A percentile compares a stretch with the other conserved stretches of the same genome.
Conservation (phyloP, 2,888 invertebrate genomes). For the Idaea straminata region DNA sequence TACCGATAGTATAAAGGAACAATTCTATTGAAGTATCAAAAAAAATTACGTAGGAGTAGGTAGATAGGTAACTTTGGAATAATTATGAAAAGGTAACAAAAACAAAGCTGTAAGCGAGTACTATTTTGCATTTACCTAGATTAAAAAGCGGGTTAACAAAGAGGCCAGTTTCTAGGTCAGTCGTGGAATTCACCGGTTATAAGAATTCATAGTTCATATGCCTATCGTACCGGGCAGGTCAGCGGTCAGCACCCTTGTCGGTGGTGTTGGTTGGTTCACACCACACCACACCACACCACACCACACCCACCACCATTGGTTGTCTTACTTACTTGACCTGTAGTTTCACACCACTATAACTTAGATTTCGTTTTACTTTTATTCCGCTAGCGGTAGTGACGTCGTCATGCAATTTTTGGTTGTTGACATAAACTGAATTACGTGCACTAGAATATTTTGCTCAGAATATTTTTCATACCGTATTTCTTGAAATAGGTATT, state of each 20-base stretch:
- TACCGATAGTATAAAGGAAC: too few relatives aligned
- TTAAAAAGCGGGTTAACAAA: neutral
- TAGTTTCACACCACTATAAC: neutral
- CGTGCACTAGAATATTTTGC: neutral
- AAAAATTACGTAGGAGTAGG: neutral
- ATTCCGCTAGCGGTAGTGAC: neutral
- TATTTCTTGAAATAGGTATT: too few relatives aligned
- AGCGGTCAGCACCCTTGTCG: neutral
- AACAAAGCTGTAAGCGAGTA: neutral
- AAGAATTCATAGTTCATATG: neutral
- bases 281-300: neutral
- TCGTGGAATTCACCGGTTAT: neutral
- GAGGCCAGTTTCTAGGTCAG: neutral
- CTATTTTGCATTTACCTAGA: neutral
- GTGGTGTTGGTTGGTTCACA: too few relatives aligned
- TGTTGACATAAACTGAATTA: neutral
- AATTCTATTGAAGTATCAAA: neutral
- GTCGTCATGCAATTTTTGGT: neutral
- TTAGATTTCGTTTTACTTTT: neutral
- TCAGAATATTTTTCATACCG: too few relatives aligned
- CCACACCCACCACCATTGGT: neutral
- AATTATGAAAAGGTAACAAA: neutral
- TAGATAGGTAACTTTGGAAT: neutral
- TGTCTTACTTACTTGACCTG: neutral
- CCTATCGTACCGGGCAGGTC: neutral